Conservation (phyloP, 2,797 vertebrate genomes). For the Lutjanus argentimaculatus region DNA sequence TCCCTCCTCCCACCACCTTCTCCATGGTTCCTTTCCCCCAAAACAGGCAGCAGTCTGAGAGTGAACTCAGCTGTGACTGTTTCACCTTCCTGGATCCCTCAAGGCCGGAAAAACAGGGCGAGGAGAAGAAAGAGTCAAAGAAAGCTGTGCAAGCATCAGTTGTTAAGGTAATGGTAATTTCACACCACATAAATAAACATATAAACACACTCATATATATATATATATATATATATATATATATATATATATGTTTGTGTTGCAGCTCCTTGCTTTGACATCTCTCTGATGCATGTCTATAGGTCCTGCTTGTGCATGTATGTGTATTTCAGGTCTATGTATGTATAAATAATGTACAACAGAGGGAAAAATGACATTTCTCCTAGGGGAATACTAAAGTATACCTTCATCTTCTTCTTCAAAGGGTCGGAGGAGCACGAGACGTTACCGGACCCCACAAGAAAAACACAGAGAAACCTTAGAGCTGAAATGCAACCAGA, state of each 20-base stretch:
- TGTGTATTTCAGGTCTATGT: no score
- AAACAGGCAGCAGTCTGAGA: slow-evolving; percentile 53
- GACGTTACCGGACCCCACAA: slow-evolving; percentile 25
- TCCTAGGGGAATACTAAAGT: no score
- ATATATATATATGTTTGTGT: no score
- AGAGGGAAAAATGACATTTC: no score
- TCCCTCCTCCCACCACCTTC: slow-evolving; percentile 84
- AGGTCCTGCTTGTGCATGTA: no score
- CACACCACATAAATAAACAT: no score
- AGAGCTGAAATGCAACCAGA: slow-evolving; percentile 66
- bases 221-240: no score
- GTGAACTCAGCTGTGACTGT: slow-evolving; percentile 64
- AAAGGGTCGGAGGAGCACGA: slow-evolving; percentile 73
- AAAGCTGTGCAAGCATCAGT: slow-evolving; percentile 35
- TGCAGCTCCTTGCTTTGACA: no score
- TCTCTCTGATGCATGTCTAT: no score
- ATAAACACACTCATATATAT: slow-evolving; percentile 7
- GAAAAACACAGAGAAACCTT: slow-evolving; percentile 35
- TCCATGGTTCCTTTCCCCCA: slow-evolving; percentile 87
- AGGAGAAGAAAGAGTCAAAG: slow-evolving; percentile 79
- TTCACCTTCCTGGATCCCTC: slow-evolving; percentile 85
- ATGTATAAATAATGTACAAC: no score
- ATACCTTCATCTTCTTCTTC: no score
- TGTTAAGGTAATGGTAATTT: slow-evolving; percentile 84
- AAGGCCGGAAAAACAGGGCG: slow-evolving; percentile 51